A percentile compares a stretch with the other conserved stretches of the same genome.
phyloP scores from a whole-genome alignment of 1,140 invertebrate genomes.

The Lycorma delicatula region DNA sequence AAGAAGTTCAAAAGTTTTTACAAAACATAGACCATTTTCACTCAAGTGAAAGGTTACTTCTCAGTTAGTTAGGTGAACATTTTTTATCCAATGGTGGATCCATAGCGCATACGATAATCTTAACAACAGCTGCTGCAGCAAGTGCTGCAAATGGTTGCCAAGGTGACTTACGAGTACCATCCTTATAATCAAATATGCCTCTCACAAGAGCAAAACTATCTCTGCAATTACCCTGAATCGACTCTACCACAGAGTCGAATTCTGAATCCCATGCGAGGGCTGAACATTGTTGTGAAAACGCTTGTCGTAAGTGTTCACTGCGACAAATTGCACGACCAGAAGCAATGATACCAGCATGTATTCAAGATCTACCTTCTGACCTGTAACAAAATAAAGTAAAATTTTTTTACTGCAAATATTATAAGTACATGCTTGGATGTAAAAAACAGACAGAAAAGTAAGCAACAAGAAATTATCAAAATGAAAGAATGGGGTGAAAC shows the following conservation, averaged over 20 bases:
- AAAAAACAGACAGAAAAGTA: too few relatives aligned
- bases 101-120: slow-evolving; percentile 79
- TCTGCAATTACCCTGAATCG: slow-evolving; percentile 88
- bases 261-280: slow-evolving; percentile 88
- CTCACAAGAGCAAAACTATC: slow-evolving; percentile 70
- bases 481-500: too few relatives aligned
- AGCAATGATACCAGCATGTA: slow-evolving; percentile 80
- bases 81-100: slow-evolving; percentile 40
- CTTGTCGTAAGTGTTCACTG: slow-evolving; percentile 61
- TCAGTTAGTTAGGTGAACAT: too few relatives aligned
- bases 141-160: slow-evolving; percentile 93
- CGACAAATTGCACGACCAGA: slow-evolving; percentile 67
- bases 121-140: slow-evolving; percentile 85
- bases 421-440: too few relatives aligned
- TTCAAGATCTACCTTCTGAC: slow-evolving; percentile 47
- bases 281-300: slow-evolving; percentile 62
- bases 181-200: slow-evolving; percentile 92
- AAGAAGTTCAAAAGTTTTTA: too few relatives aligned
- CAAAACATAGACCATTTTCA: too few relatives aligned
- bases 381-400: slow-evolving; percentile 35
- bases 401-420: too few relatives aligned
- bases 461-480: too few relatives aligned
- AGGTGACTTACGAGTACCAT: slow-evolving; percentile 83
- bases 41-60: too few relatives aligned
- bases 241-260: slow-evolving; percentile 93